Percentiles rank a stretch among this genome's conserved stretches.
phyloP scores from a whole-genome alignment of 1,140 invertebrate species.

The Ips typographus region DNA sequence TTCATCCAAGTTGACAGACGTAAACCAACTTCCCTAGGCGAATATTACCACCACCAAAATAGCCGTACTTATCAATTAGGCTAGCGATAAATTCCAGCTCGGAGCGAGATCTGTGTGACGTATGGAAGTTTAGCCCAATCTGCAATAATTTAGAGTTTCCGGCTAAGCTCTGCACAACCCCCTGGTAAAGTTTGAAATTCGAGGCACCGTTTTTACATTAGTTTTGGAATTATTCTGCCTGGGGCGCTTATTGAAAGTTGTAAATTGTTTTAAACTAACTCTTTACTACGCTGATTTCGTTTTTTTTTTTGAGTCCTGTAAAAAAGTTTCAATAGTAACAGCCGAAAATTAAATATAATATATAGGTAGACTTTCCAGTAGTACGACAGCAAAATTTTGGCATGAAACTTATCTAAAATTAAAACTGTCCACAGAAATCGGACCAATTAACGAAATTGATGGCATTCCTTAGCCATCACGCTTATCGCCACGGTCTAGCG shows the following conservation, averaged over 20 bases:
- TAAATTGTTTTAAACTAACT: not conserved
- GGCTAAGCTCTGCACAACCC: not conserved
- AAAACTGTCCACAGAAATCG: conserved; percentile 19
- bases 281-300: too few relatives aligned
- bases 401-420: conserved; percentile 3
- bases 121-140: conserved; percentile 3
- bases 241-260: conserved; percentile 1
- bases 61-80: conserved; percentile 5
- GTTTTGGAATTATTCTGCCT: not conserved
- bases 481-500: not conserved
- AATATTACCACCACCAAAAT: not conserved
- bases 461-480: conserved; percentile 12
- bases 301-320: too few relatives aligned
- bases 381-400: not conserved
- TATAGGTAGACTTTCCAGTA: too few relatives aligned
- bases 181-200: not conserved
- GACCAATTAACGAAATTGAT: conserved; percentile 22
- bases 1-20: conserved; percentile 8
- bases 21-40: conserved; percentile 2
- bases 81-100: conserved; percentile 5
- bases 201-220: not conserved
- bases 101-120: not conserved
- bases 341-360: too few relatives aligned
- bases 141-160: conserved; percentile 10
- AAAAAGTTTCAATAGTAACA: too few relatives aligned